Evolutionary conservation across 2,888 invertebrate genomes (phyloP).

Genomic region (Crioceris asparagi): DNA sequence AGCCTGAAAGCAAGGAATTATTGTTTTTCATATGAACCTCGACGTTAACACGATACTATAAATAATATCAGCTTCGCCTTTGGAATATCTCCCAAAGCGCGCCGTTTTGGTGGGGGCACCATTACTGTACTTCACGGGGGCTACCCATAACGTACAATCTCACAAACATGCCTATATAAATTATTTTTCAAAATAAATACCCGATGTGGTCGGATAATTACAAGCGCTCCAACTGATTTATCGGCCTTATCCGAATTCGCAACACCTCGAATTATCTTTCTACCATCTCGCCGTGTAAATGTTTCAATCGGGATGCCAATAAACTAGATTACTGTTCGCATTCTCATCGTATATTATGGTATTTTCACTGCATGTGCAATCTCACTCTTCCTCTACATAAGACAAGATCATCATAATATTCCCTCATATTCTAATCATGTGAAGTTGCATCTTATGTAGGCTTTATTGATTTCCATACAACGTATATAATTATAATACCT

Average conservation of each 20-base stretch:
- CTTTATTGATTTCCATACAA: no score
- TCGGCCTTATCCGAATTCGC: slow-evolving; percentile 24
- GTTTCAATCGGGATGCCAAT: slow-evolving; percentile 21
- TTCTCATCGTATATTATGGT: no score
- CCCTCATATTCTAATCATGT: no score
- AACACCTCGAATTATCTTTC: slow-evolving; percentile 18
- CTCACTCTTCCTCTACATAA: no score
- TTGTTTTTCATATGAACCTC: slow-evolving; percentile 28
- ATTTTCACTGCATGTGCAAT: no score
- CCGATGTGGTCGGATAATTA: slow-evolving; percentile 24
- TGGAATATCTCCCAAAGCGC: no score
- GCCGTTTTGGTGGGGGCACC: no score
- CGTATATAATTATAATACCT: no score
- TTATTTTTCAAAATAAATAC: slow-evolving; percentile 28
- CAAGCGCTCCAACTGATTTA: slow-evolving; percentile 25
- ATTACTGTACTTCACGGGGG: no score
- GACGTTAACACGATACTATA: slow-evolving; percentile 30
- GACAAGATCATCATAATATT: no score
- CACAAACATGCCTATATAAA: slow-evolving; percentile 26
- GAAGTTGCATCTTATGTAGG: no score
- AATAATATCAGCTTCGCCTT: slow-evolving; percentile 27
- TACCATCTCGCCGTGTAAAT: slow-evolving; percentile 19
- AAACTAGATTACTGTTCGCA: no score
- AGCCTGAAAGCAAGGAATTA: slow-evolving; percentile 26
- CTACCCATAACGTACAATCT: slow-evolving; percentile 17